These are phyloP conservation scores for Centrocercus urophasianus DNA, from an alignment of 2,113 vertebrate genomes.

Conservation along the genomic window DNA sequence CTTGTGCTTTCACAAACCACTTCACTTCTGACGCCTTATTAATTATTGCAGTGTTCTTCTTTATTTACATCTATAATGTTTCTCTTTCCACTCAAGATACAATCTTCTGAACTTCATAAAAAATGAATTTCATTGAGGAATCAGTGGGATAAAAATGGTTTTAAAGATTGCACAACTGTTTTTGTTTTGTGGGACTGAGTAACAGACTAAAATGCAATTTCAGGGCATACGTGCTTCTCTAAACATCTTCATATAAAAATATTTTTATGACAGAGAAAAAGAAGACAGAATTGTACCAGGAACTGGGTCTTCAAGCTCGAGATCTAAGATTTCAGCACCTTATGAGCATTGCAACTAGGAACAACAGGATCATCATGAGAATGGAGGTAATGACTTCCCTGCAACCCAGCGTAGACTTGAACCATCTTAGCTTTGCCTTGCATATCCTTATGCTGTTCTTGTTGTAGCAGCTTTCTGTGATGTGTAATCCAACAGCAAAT, in stretches of 20 bases:
- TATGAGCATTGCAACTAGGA: slow-evolving; percentile 89
- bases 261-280: slow-evolving; percentile 86
- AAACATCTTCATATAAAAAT: background rate
- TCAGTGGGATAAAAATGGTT: background rate
- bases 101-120: background rate
- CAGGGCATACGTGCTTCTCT: accelerated
- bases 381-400: slow-evolving; percentile 87
- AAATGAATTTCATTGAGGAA: background rate
- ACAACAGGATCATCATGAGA: slow-evolving; percentile 92
- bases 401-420: background rate
- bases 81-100: background rate
- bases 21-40: background rate
- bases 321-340: slow-evolving; percentile 95
- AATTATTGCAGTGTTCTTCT: background rate
- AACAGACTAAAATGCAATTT: background rate
- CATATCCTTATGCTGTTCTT: background rate
- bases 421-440: background rate
- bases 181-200: background rate
- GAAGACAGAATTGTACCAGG: slow-evolving; percentile 94
- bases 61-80: background rate
- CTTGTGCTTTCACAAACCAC: background rate
- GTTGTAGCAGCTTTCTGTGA: background rate
- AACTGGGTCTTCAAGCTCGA: slow-evolving; percentile 93
- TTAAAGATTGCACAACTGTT: background rate
- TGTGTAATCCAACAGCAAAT: background rate